These are phyloP conservation scores for Aspidiotus rigidus DNA, from an alignment of 2,888 invertebrate genomes.

Conservation along the genomic window DNA sequence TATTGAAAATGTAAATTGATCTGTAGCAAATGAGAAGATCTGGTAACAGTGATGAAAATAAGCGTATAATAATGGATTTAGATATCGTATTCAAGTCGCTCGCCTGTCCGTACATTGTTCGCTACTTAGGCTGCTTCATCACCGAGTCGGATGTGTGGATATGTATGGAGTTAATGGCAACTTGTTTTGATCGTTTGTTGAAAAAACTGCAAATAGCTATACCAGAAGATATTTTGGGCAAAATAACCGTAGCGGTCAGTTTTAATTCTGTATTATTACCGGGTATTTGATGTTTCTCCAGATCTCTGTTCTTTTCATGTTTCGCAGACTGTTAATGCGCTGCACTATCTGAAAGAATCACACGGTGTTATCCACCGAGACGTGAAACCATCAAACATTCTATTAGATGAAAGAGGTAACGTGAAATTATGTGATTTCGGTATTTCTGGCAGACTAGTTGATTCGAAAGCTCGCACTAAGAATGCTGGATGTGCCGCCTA, in stretches of 20 bases:
- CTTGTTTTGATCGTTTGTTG: constrained; percentile 93
- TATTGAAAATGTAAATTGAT: background rate
- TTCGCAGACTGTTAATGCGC: constrained; percentile 81
- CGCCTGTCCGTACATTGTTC: constrained; percentile 93
- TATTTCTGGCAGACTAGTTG: constrained; percentile 93
- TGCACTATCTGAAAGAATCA: constrained; percentile 92
- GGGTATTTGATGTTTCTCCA: background rate
- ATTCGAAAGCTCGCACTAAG: constrained; percentile 94
- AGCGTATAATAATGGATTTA: constrained; percentile 96
- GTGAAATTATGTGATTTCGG: constrained; percentile 99
- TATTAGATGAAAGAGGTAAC: constrained; percentile 87
- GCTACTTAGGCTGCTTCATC: constrained; percentile 95
- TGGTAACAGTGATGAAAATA: constrained; percentile 92
- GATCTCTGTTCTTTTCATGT: background rate
- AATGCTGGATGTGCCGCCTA: constrained; percentile 98
- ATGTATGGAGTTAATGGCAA: constrained; percentile 99
- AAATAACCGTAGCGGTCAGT: constrained; percentile 90
- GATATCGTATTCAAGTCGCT: constrained; percentile 97
- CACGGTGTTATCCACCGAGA: constrained; percentile 97
- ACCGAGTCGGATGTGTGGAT: constrained; percentile 98
- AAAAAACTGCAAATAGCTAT: constrained; percentile 78
- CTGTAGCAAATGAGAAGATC: constrained; percentile 89
- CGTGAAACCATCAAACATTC: constrained; percentile 97
- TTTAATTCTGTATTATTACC: background rate
- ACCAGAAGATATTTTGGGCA: constrained; percentile 91